Conservation (phyloP, 2,888 invertebrate genomes). For the Stenotaenia linearis region DNA sequence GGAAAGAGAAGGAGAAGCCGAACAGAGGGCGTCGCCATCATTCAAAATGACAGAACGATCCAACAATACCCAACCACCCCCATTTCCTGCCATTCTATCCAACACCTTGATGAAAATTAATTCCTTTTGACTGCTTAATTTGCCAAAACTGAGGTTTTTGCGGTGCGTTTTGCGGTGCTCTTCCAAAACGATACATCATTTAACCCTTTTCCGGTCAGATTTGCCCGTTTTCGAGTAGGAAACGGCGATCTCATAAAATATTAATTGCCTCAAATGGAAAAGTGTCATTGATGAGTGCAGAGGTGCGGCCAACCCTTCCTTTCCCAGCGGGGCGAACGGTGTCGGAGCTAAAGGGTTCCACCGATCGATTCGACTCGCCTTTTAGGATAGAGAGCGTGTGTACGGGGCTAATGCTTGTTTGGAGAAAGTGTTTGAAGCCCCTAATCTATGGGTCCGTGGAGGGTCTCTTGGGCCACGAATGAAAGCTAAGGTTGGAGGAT, state of each 20-base stretch:
- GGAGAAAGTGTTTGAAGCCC: constrained; percentile 26
- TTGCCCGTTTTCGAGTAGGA: not conserved
- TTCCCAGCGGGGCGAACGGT: not conserved
- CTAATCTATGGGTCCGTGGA: constrained; percentile 26
- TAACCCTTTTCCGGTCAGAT: not conserved
- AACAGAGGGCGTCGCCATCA: constrained; percentile 19
- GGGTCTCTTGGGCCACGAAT: constrained; percentile 26
- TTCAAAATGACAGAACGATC: constrained; percentile 24
- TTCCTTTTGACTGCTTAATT: not conserved
- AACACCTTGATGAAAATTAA: not conserved
- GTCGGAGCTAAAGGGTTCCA: not conserved
- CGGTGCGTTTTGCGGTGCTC: not conserved
- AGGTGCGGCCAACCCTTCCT: constrained; percentile 24
- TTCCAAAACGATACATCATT: not conserved
- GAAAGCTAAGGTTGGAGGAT: constrained; percentile 20
- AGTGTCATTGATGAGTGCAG: constrained; percentile 27
- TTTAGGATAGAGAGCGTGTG: not conserved
- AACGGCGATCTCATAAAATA: constrained; percentile 27
- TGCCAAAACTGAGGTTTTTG: not conserved
- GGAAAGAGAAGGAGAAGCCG: not conserved
- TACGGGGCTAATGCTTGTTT: constrained; percentile 17
- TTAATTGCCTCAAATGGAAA: constrained; percentile 29
- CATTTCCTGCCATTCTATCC: not conserved
- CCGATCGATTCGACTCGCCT: not conserved
- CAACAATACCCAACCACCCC: not conserved